Percentiles rank a stretch among this genome's conserved stretches.
Conservation (phyloP, 2,797 vertebrate genomes). For the Odontamblyopus lacepedii region DNA sequence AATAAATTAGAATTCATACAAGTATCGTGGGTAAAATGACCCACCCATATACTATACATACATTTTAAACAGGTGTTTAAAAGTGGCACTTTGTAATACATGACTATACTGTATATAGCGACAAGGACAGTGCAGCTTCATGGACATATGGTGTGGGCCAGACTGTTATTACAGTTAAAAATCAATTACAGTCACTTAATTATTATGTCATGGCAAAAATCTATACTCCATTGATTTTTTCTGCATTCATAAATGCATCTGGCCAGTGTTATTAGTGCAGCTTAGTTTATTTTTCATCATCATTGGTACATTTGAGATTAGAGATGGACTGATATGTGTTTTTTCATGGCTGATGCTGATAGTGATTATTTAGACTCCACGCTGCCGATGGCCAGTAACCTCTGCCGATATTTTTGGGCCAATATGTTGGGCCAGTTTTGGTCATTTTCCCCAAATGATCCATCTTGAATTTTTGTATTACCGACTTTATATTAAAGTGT, state of each 20-base stretch:
- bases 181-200: conserved; percentile 2
- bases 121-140: background rate
- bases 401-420: too few species aligned
- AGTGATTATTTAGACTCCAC: too few species aligned
- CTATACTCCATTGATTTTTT: background rate
- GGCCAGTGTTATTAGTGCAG: background rate
- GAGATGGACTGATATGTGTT: too few species aligned
- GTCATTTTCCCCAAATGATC: too few species aligned
- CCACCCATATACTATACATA: background rate
- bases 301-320: background rate
- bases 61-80: background rate
- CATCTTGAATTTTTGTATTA: too few species aligned
- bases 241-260: background rate
- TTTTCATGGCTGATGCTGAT: too few species aligned
- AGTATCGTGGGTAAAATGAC: background rate
- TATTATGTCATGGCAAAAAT: background rate
- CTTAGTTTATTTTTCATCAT: background rate
- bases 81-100: background rate
- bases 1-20: background rate
- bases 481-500: too few species aligned
- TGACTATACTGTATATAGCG: background rate
- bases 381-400: too few species aligned
- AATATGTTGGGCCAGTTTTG: too few species aligned
- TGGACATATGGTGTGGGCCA: background rate
- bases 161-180: conserved; percentile 5